Evolutionary conservation across 1,140 invertebrate genomes (phyloP).

Genomic region (Dermatophagoides farinae): DNA sequence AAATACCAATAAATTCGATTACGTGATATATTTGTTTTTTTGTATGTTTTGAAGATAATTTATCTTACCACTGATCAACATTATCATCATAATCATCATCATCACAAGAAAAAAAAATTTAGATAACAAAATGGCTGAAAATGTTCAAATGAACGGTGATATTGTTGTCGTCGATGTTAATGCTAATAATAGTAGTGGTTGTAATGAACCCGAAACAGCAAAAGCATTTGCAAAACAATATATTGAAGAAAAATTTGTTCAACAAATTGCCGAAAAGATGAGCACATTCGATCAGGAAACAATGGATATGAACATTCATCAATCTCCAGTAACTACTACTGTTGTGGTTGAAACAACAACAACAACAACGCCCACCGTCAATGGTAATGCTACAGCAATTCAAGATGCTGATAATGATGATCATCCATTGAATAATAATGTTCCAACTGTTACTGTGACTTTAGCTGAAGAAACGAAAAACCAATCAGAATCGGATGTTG

Average conservation of each 20-base stretch:
- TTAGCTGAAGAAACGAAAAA: background rate
- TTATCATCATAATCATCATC: no score
- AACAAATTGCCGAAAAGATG: background rate
- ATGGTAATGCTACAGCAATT: background rate
- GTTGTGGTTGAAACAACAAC: background rate
- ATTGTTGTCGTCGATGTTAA: no score
- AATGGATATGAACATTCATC: background rate
- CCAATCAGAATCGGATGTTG: background rate
- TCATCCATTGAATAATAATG: background rate
- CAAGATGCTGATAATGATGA: background rate
- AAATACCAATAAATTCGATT: no score
- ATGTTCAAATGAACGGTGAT: no score
- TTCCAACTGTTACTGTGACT: background rate
- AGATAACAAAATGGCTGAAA: constrained; percentile 24
- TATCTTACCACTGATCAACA: no score
- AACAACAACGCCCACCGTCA: background rate
- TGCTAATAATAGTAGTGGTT: no score
- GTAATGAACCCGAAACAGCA: background rate
- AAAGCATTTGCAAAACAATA: background rate
- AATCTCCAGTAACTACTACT: no score
- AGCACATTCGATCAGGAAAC: constrained; percentile 1
- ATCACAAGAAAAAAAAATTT: no score
- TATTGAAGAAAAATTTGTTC: background rate
- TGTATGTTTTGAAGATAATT: no score
- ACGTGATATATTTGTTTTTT: no score